Conservation (phyloP, 1,140 invertebrate genomes). For the Branchinecta lynchi region DNA sequence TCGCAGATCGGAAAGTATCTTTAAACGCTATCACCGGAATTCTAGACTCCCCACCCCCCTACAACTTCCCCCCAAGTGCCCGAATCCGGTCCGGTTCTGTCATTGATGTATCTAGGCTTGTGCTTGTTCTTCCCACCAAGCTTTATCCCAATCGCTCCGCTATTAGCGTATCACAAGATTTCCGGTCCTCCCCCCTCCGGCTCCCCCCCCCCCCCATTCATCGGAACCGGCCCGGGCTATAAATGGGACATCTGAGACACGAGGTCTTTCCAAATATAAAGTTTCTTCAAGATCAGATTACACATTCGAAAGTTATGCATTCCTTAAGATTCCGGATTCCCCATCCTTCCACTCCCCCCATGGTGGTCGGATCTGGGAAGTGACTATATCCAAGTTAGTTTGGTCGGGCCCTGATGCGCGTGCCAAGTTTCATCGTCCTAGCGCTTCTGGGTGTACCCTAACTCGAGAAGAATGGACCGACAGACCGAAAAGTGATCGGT, state of each 20-base stretch:
- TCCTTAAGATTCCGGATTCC: background rate
- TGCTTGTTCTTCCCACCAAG: conserved; percentile 8
- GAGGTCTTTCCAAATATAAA: conserved; percentile 1
- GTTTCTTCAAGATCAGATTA: conserved; percentile 1
- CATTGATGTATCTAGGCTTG: conserved; percentile 2
- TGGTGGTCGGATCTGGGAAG: background rate
- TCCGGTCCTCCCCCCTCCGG: background rate
- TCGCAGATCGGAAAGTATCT: too few species aligned
- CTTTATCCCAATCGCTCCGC: conserved; percentile 4
- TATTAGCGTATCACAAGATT: background rate
- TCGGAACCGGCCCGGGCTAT: background rate
- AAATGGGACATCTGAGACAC: background rate
- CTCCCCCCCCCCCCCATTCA: background rate
- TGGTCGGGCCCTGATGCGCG: background rate
- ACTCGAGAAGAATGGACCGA: background rate
- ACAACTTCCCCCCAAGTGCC: background rate
- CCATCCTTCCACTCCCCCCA: background rate
- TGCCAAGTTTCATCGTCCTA: conserved; percentile 9
- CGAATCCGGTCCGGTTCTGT: conserved; percentile 1
- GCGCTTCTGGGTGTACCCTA: background rate
- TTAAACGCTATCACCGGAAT: too few species aligned
- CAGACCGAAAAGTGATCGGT: too few species aligned
- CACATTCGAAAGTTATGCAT: background rate
- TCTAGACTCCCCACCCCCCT: background rate
- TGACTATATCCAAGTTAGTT: conserved; percentile 1